Evolutionary conservation across 2,888 invertebrate species (phyloP).

Genomic region (Brenthis ino): DNA sequence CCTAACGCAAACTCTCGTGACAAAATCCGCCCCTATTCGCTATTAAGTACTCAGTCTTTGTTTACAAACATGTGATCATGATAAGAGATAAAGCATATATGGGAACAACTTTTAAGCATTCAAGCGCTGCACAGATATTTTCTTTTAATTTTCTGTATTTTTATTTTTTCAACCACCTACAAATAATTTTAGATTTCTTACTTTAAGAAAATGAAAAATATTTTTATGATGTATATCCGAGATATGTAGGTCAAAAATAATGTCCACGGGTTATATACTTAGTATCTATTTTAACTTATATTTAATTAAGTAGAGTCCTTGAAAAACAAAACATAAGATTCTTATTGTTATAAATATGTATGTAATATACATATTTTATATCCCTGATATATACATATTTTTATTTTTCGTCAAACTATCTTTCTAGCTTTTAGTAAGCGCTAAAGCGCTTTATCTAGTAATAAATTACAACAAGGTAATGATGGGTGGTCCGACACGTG

Average conservation of each 20-base stretch:
- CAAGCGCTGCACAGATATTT: constrained; percentile 11
- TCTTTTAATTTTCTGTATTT: too few relatives aligned
- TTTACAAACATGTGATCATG: constrained; percentile 46
- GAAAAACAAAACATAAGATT: neutral
- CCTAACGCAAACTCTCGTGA: constrained; percentile 3
- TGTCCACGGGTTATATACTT: too few relatives aligned
- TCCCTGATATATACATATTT: neutral
- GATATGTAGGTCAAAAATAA: too few relatives aligned
- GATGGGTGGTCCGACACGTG: constrained; percentile 36
- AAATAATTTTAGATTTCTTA: too few relatives aligned
- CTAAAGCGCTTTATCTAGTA: constrained; percentile 16
- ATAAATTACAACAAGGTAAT: constrained; percentile 21
- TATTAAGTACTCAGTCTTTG: constrained; percentile 37
- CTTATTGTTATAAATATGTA: too few relatives aligned
- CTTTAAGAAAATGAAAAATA: neutral
- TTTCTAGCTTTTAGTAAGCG: constrained; percentile 6
- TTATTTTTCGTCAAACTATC: neutral
- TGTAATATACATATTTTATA: neutral
- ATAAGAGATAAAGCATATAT: constrained; percentile 33
- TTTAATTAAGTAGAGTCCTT: too few relatives aligned
- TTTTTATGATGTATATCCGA: neutral
- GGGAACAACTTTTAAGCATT: constrained; percentile 10
- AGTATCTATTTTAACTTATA: too few relatives aligned
- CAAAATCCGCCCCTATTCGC: constrained; percentile 39
- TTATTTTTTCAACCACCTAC: too few relatives aligned